Percentiles rank a stretch among this genome's conserved stretches.
These are phyloP conservation scores for Oreochromis spilurus DNA, from an alignment of 2,113 vertebrate species.

Conservation along the genomic window DNA sequence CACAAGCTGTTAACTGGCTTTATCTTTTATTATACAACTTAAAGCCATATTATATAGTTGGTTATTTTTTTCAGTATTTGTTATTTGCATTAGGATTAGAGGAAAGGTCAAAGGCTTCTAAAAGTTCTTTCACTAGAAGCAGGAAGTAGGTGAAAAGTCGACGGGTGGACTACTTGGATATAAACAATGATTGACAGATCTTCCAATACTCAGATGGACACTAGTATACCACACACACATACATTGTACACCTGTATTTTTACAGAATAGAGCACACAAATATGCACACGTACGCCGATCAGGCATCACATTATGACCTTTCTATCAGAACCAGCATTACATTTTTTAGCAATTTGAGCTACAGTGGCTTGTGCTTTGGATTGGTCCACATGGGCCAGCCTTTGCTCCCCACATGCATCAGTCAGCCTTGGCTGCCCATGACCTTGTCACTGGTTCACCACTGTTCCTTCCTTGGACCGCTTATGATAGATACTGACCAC, in stretches of 20 bases:
- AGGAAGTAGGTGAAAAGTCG: slow-evolving; percentile 62
- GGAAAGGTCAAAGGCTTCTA: background rate
- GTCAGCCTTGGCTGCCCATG: background rate
- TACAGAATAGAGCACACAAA: background rate
- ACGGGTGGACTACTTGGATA: background rate
- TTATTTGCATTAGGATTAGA: background rate
- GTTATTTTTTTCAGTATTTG: background rate
- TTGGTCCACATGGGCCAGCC: background rate
- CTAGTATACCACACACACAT: background rate
- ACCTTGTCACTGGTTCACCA: background rate
- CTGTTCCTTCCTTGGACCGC: background rate
- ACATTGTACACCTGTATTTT: background rate
- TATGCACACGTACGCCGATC: background rate
- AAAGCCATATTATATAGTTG: background rate
- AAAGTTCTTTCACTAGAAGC: slow-evolving; percentile 1
- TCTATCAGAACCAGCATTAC: background rate
- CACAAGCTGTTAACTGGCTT: background rate
- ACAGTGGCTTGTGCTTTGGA: background rate
- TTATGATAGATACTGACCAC: background rate
- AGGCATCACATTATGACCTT: background rate
- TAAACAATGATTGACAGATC: slow-evolving; percentile 60
- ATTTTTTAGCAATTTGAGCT: background rate
- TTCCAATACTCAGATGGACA: background rate
- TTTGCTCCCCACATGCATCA: background rate
- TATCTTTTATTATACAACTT: background rate